phyloP scores from a whole-genome alignment of 2,888 invertebrate genomes.

The Macaria notata region DNA sequence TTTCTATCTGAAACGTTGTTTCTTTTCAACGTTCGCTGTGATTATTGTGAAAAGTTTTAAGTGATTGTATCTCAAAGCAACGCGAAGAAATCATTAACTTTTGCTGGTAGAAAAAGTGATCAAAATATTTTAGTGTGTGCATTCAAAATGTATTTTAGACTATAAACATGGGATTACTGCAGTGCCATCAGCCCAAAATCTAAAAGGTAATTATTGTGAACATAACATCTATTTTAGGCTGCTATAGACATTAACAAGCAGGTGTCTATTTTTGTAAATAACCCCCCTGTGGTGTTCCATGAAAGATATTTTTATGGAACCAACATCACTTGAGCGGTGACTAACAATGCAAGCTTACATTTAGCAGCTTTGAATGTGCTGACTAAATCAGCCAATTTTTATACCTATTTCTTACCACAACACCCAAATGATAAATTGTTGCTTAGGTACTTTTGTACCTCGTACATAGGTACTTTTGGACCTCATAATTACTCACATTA shows the following conservation, averaged over 20 bases:
- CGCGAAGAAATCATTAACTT: conserved; percentile 1
- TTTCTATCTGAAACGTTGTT: conserved; percentile 35
- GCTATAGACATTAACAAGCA: background rate
- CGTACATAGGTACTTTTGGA: too few relatives aligned
- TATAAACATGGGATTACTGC: conserved; percentile 11
- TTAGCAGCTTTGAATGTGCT: too few relatives aligned
- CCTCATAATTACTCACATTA: too few relatives aligned
- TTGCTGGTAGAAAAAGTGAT: background rate
- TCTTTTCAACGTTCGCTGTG: conserved; percentile 39
- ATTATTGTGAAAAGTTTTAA: conserved; percentile 23
- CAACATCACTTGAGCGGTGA: background rate
- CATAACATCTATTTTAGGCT: background rate
- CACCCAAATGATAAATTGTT: too few relatives aligned
- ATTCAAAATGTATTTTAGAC: background rate
- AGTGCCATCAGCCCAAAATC: conserved; percentile 2
- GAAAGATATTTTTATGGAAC: background rate
- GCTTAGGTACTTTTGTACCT: too few relatives aligned
- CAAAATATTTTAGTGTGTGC: background rate
- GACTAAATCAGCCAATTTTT: too few relatives aligned
- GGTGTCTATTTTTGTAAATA: conserved; percentile 6
- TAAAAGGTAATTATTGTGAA: conserved; percentile 12
- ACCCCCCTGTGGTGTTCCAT: conserved; percentile 5
- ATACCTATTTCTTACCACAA: too few relatives aligned
- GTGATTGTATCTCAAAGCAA: conserved; percentile 2
- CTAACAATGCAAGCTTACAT: too few relatives aligned